phyloP scores from a whole-genome alignment of 2,888 invertebrate species.

The Amiota minor region DNA sequence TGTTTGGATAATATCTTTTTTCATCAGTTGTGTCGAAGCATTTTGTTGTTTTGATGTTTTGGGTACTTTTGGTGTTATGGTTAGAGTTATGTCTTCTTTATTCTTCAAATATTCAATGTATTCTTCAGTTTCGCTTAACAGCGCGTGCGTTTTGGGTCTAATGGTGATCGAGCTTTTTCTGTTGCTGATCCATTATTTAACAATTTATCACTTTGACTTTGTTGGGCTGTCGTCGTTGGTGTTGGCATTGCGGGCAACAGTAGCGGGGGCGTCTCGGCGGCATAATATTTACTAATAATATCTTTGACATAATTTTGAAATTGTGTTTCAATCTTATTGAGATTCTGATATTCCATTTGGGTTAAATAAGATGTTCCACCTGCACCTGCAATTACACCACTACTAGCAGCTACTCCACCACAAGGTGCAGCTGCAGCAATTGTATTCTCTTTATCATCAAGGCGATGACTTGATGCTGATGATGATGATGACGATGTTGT shows the following conservation, averaged over 20 bases:
- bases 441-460: slow-evolving; percentile 57
- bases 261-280: slow-evolving; percentile 70
- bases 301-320: slow-evolving; percentile 73
- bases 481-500: slow-evolving; percentile 55
- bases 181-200: slow-evolving; percentile 29
- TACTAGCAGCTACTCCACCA: background rate
- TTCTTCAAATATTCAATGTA: slow-evolving; percentile 73
- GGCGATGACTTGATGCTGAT: slow-evolving; percentile 42
- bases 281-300: slow-evolving; percentile 72
- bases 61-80: slow-evolving; percentile 68
- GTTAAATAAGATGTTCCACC: slow-evolving; percentile 65
- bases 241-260: slow-evolving; percentile 64
- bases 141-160: slow-evolving; percentile 55
- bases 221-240: slow-evolving; percentile 57
- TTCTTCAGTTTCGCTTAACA: slow-evolving; percentile 71
- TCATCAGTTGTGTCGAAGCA: background rate
- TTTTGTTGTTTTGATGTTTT: background rate
- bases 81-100: slow-evolving; percentile 72
- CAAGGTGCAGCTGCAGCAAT: slow-evolving; percentile 37
- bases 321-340: slow-evolving; percentile 72
- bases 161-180: slow-evolving; percentile 3
- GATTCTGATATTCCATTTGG: slow-evolving; percentile 72
- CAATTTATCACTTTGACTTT: slow-evolving; percentile 36
- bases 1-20: background rate
- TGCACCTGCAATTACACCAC: background rate